Evolutionary conservation across 2,888 invertebrate genomes (phyloP).

Genomic region (Cataglyphis rosenhaueri): DNA sequence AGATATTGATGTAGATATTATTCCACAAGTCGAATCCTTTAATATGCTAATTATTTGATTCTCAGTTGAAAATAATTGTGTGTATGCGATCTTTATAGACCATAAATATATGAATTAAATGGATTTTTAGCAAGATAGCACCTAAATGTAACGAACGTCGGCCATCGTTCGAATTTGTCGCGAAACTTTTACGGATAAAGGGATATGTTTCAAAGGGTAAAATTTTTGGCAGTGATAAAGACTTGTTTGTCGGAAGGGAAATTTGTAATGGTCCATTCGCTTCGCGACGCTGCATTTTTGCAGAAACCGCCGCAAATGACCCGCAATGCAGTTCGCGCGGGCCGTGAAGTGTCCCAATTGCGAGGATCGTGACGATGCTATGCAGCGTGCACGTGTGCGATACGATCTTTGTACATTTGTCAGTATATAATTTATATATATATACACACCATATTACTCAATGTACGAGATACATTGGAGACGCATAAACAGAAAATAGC

Average conservation of each 20-base stretch:
- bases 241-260: not conserved
- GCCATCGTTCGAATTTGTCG: not conserved
- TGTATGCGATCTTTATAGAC: too few relatives aligned
- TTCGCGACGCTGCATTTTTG: conserved; percentile 38
- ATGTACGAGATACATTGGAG: not conserved
- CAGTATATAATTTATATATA: not conserved
- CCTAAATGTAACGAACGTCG: not conserved
- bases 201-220: not conserved
- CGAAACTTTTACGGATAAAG: not conserved
- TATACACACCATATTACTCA: not conserved
- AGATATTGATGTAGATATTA: not conserved
- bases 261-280: not conserved
- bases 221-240: not conserved
- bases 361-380: conserved; percentile 47
- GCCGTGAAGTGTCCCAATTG: conserved; percentile 64
- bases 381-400: too few relatives aligned
- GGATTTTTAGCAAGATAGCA: not conserved
- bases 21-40: not conserved
- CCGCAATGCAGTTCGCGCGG: conserved; percentile 65
- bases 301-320: conserved; percentile 53
- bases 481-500: not conserved
- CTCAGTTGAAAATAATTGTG: not conserved
- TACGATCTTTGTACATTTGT: conserved; percentile 57
- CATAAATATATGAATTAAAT: not conserved
- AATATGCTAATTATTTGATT: not conserved